These are phyloP conservation scores for Macaria notata DNA, from an alignment of 2,888 invertebrate genomes.

Conservation along the genomic window DNA sequence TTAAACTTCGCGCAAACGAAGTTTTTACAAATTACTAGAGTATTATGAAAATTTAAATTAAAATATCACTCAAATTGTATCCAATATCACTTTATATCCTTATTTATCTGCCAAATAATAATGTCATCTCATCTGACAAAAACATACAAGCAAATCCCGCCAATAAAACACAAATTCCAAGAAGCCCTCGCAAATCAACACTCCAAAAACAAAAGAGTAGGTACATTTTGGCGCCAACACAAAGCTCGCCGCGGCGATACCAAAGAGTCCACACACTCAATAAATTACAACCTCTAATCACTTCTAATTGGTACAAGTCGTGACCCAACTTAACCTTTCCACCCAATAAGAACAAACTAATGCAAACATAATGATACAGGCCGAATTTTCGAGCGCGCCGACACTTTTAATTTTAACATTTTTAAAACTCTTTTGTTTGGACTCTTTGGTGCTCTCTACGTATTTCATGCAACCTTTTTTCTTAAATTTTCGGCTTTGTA, in stretches of 20 bases:
- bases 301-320: conserved; percentile 79
- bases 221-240: conserved; percentile 65
- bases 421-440: conserved; percentile 49
- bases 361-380: conserved; percentile 78
- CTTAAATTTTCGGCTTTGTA: conserved; percentile 16
- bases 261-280: conserved; percentile 67
- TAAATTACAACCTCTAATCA: conserved; percentile 79
- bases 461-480: conserved; percentile 5
- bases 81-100: no score
- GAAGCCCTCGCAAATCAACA: conserved; percentile 69
- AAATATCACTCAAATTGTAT: no score
- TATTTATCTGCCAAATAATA: no score
- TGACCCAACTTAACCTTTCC: conserved; percentile 79
- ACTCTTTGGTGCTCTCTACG: conserved; percentile 4
- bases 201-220: conserved; percentile 52
- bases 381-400: conserved; percentile 35
- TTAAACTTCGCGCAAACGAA: no score
- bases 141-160: not conserved
- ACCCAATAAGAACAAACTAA: conserved; percentile 74
- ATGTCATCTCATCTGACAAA: no score
- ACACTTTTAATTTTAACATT: conserved; percentile 63
- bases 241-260: conserved; percentile 62
- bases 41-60: no score
- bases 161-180: conserved; percentile 39
- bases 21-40: no score